phyloP scores from a whole-genome alignment of 2,113 vertebrate genomes.

The Chrysochloris asiatica region DNA sequence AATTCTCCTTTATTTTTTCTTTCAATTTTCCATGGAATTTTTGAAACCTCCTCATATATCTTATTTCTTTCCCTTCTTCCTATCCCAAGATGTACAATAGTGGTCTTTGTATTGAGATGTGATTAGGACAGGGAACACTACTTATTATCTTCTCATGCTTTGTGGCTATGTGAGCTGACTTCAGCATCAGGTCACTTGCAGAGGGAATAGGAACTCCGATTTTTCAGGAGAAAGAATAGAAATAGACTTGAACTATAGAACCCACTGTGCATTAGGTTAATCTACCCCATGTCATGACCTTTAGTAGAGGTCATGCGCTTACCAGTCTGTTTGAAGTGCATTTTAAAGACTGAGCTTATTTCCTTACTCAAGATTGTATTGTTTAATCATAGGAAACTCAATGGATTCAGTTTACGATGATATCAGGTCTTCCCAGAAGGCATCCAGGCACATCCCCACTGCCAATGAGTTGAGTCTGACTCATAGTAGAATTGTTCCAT shows the following conservation, averaged over 20 bases:
- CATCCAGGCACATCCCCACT: too few relatives aligned
- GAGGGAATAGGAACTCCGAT: neutral
- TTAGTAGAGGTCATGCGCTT: neutral
- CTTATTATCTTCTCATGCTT: neutral
- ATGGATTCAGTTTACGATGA: neutral
- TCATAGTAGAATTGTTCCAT: too few relatives aligned
- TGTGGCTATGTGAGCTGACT: neutral
- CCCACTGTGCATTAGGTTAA: neutral
- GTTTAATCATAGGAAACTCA: conserved; percentile 30
- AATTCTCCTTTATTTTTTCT: too few relatives aligned
- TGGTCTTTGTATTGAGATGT: neutral
- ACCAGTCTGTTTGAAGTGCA: neutral
- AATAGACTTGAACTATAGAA: neutral
- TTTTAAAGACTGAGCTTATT: neutral
- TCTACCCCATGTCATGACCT: neutral
- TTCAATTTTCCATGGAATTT: too few relatives aligned
- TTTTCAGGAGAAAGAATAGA: neutral
- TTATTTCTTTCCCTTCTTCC: neutral
- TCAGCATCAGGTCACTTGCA: neutral
- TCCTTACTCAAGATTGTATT: conserved; percentile 17
- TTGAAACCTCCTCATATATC: neutral
- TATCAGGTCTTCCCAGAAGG: neutral
- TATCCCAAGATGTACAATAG: neutral
- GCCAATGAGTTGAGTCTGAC: too few relatives aligned
- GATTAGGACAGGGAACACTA: neutral